Percentiles rank a stretch among this genome's conserved stretches.
Evolutionary conservation across 2,888 invertebrate species (phyloP).

Genomic region (Drosophila formosana): DNA sequence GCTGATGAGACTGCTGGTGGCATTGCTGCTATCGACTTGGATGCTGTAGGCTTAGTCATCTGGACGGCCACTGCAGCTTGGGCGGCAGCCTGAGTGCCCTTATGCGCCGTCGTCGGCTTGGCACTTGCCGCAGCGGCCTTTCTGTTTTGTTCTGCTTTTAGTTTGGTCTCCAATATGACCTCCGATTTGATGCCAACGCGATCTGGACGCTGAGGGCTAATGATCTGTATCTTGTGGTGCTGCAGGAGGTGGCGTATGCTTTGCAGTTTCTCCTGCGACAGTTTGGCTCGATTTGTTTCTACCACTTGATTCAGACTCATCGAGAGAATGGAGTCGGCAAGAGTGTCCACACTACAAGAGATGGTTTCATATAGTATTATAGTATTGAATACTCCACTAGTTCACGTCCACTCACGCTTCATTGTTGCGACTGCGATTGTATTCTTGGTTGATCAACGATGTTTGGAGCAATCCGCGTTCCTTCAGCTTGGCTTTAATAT

Average conservation of each 20-base stretch:
- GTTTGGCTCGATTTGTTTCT: constrained; percentile 72
- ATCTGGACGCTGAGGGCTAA: constrained; percentile 84
- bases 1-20: background rate
- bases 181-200: constrained; percentile 84
- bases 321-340: constrained; percentile 84
- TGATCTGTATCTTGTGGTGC: constrained; percentile 74
- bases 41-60: constrained; percentile 50
- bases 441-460: constrained; percentile 51
- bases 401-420: constrained; percentile 58
- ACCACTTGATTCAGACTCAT: constrained; percentile 82
- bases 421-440: constrained; percentile 49
- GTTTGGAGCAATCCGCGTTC: constrained; percentile 73
- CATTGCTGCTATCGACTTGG: constrained; percentile 44
- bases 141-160: constrained; percentile 69
- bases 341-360: constrained; percentile 78
- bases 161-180: constrained; percentile 83
- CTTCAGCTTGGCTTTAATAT: constrained; percentile 81
- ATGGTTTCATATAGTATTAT: background rate
- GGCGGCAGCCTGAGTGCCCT: constrained; percentile 28
- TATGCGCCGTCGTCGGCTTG: constrained; percentile 32
- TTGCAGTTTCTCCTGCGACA: constrained; percentile 78
- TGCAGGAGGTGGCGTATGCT: constrained; percentile 74
- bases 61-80: constrained; percentile 10
- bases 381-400: background rate
- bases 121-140: constrained; percentile 34